Evolutionary conservation across 2,797 vertebrate species (phyloP), one percentile per base, ranked within the genome.

Genomic region (Poecilia picta): DNA sequence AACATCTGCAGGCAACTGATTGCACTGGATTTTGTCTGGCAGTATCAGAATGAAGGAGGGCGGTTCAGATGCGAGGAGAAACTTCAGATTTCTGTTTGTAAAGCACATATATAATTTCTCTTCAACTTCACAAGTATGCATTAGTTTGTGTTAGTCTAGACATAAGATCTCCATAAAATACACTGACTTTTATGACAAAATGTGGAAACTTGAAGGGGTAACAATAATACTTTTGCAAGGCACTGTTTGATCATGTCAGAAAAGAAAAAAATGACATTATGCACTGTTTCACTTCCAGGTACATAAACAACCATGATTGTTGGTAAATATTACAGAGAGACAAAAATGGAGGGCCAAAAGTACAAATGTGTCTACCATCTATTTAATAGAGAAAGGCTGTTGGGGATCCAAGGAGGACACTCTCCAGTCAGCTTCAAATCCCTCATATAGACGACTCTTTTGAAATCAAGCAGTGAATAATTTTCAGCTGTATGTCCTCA

Each of bases 261-360:
- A 92, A 68, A 83, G 73, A 70, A 85, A 81, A 81, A 83, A 90
- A 49, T 43, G 70, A 83, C 85, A 88, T 79, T 47, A 87, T 78
- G 90, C 68, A 89, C 76, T 78, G 74, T 87, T 87, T 92, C 79
- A 89, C 83, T 75, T 73, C 80, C 74, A 73, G 87, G 74, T 86
- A 91, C 87, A 88, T 68, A 81, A 86, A 90, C 70, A 62, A 85
- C 73, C 23, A 73, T 85, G 84, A 81, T 72, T 74, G 80, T 18
- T 80, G 57, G 78, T 73, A 53, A 81, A 83, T 84, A 85, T 51
- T 89, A 82, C 73, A 85, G 33, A 78, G 74, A 85, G 78, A 85
- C 39, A 31, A 25, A 83, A 72, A 81, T n/a, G 76, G 74, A 88
- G 76, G 77, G 64, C 64, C 15, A 43, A 76, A 59, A 73, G 45